phyloP scores from a whole-genome alignment of 2,113 vertebrate genomes.

The Solea solea region DNA sequence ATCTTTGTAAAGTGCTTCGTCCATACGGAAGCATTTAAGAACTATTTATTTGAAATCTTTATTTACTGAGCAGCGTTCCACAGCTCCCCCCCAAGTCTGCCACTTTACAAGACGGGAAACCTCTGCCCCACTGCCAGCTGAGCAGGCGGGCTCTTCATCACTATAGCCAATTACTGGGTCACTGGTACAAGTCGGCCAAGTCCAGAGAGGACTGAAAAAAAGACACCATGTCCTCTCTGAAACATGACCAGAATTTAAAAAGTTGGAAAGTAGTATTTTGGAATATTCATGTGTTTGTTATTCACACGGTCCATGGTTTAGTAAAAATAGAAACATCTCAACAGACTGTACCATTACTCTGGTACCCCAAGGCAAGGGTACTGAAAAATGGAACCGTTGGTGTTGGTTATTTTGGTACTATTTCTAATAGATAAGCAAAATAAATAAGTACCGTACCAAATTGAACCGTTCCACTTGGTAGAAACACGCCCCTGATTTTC shows the following conservation, averaged over 20 bases:
- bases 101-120: conserved; percentile 25
- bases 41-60: conserved; percentile 27
- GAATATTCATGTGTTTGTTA: neutral
- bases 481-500: neutral
- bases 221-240: neutral
- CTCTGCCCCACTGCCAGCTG: conserved; percentile 34
- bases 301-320: no score
- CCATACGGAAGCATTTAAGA: conserved; percentile 41
- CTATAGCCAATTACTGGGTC: conserved; percentile 24
- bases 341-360: no score
- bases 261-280: neutral
- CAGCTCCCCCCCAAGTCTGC: conserved; percentile 14
- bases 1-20: neutral
- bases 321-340: neutral
- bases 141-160: conserved; percentile 31
- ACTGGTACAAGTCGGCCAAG: neutral
- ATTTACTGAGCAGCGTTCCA: conserved; percentile 30
- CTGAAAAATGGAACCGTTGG: no score
- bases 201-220: conserved; percentile 25
- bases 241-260: conserved; percentile 10
- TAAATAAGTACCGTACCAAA: no score
- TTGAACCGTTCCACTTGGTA: no score
- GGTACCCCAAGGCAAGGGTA: no score
- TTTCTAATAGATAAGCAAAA: no score
- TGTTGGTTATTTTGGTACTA: no score